Evolutionary conservation across 2,888 invertebrate species (phyloP).

Genomic region (Apodemia zela): DNA sequence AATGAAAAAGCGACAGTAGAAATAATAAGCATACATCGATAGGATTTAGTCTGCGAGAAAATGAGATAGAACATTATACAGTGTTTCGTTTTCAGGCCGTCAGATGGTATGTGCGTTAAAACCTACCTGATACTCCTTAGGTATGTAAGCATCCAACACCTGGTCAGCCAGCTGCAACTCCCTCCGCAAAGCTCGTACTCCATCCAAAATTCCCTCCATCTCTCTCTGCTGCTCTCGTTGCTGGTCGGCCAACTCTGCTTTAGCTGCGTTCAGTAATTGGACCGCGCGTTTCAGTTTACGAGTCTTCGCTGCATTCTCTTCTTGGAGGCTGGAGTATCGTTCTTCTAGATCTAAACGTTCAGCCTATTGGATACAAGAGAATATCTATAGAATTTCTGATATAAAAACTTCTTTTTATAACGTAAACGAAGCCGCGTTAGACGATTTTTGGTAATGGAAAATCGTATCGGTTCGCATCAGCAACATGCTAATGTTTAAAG

Average conservation of each 20-base stretch:
- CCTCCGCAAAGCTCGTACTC: conserved; percentile 92
- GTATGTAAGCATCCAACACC: conserved; percentile 95
- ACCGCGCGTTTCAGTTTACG: conserved; percentile 95
- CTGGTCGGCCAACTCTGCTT: conserved; percentile 91
- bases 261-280: conserved; percentile 91
- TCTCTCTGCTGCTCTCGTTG: conserved; percentile 97
- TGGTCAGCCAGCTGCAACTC: conserved; percentile 95
- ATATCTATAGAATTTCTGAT: neutral
- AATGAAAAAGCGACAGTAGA: too few species aligned
- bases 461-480: too few species aligned
- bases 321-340: conserved; percentile 95
- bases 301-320: conserved; percentile 95
- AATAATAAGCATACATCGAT: too few species aligned
- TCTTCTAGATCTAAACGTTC: conserved; percentile 96
- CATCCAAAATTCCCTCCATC: conserved; percentile 97
- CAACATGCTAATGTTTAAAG: too few species aligned
- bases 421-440: too few species aligned
- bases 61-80: too few species aligned
- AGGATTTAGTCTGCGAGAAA: too few species aligned
- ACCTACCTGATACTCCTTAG: conserved; percentile 92
- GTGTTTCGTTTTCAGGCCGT: too few species aligned
- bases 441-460: too few species aligned
- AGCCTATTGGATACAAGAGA: conserved; percentile 66
- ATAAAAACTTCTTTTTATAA: too few species aligned
- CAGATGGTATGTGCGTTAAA: too few species aligned